Percentiles rank a stretch among this genome's conserved stretches.
Conservation (phyloP, 2,113 vertebrate genomes). For the Elaphurus davidianus region DNA sequence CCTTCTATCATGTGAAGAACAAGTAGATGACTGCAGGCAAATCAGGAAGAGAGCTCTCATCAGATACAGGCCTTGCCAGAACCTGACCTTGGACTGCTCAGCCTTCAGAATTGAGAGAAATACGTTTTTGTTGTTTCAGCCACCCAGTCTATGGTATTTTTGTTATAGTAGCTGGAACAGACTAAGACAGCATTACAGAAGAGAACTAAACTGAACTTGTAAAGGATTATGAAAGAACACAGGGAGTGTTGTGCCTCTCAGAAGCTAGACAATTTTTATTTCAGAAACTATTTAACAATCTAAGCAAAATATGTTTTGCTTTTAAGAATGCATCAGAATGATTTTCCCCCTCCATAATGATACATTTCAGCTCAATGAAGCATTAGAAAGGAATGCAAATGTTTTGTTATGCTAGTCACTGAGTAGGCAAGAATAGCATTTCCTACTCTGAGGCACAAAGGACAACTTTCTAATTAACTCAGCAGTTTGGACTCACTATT, state of each 20-base stretch:
- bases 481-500: not conserved
- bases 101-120: not conserved
- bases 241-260: not conserved
- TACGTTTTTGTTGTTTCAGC: not conserved
- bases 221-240: not conserved
- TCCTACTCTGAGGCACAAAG: not conserved
- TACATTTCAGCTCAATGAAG: slow-evolving; percentile 30
- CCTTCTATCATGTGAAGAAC: not conserved
- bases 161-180: not conserved
- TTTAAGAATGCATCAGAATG: not conserved
- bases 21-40: not conserved
- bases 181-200: not conserved
- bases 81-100: not conserved
- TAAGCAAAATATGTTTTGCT: not conserved
- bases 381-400: not conserved
- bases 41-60: not conserved
- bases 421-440: not conserved
- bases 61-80: not conserved
- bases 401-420: not conserved
- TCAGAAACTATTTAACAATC: slow-evolving; percentile 1
- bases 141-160: not conserved
- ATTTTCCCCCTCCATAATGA: not conserved
- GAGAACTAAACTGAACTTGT: not conserved
- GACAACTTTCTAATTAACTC: slow-evolving; percentile 38
- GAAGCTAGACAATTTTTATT: not conserved